Conservation (phyloP, 35 echinoderm and acorn worm species). For the Apostichopus parvimensis region DNA sequence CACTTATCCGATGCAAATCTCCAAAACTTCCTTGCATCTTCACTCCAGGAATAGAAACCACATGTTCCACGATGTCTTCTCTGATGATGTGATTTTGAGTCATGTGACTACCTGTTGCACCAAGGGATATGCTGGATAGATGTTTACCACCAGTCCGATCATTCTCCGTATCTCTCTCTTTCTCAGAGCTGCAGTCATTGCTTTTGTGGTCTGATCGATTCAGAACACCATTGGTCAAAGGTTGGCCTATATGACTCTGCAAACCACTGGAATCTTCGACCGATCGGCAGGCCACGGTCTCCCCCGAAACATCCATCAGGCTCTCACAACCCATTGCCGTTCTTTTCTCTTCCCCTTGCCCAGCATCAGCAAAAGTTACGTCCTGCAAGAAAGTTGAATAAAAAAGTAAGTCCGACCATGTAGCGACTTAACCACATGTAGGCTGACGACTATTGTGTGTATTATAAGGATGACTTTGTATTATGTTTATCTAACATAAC, state of each 20-base stretch:
- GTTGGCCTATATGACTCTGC: background rate
- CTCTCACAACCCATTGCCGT: background rate
- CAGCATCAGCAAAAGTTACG: background rate
- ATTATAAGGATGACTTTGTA: too few species aligned
- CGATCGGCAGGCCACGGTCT: background rate
- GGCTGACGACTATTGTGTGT: too few species aligned
- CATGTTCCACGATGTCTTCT: background rate
- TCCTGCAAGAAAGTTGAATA: background rate
- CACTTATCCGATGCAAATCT: background rate
- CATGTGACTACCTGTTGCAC: background rate
- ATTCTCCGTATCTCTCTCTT: background rate
- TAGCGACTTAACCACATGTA: too few species aligned
- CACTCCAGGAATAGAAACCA: background rate
- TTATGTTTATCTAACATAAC: too few species aligned
- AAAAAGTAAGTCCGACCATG: too few species aligned
- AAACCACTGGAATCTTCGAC: background rate
- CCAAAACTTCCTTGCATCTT: background rate
- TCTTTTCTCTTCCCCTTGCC: background rate
- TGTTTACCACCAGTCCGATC: background rate
- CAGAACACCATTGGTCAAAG: background rate
- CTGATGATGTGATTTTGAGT: background rate
- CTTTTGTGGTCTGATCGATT: background rate
- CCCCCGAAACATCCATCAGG: background rate
- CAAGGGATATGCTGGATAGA: background rate
- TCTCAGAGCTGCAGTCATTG: background rate